Conservation (phyloP, 1,140 invertebrate genomes). For the Phortica variegata region DNA sequence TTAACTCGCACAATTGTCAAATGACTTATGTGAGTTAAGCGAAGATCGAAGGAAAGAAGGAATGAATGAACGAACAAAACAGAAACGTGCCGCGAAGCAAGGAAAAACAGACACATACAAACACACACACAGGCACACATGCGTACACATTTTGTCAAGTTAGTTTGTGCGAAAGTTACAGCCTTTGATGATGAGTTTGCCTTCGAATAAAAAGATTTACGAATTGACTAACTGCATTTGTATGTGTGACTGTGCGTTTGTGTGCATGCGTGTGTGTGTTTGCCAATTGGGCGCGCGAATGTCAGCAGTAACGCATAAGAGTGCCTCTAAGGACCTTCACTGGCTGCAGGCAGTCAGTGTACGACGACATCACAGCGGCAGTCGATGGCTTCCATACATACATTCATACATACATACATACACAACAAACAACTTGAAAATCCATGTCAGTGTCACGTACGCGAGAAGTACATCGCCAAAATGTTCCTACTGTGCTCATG, state of each 20-base stretch:
- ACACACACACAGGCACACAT: too few species aligned
- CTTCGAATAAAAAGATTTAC: constrained; percentile 46
- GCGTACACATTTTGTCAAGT: constrained; percentile 23
- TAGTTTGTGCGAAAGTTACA: constrained; percentile 35
- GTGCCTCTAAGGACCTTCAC: constrained; percentile 37
- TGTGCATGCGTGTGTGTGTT: too few species aligned
- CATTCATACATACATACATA: constrained; percentile 15
- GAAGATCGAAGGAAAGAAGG: not conserved
- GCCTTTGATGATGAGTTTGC: constrained; percentile 39
- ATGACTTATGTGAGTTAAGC: constrained; percentile 8
- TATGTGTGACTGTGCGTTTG: too few species aligned
- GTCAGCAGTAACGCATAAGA: not conserved
- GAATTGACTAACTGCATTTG: constrained; percentile 50
- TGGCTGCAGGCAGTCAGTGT: constrained; percentile 26
- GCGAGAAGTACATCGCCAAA: too few species aligned
- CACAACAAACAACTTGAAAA: constrained; percentile 45
- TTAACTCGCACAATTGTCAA: constrained; percentile 50
- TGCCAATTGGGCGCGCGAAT: too few species aligned
- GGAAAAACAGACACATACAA: too few species aligned
- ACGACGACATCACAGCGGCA: too few species aligned
- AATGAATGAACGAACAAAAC: too few species aligned
- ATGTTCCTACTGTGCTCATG: too few species aligned
- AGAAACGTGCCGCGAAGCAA: too few species aligned
- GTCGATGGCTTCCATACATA: too few species aligned
- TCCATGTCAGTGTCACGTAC: constrained; percentile 53